Percentiles rank a stretch among this genome's conserved stretches.
These are phyloP conservation scores for Rhea americana DNA, from an alignment of 2,113 vertebrate species.

Conservation along the genomic window DNA sequence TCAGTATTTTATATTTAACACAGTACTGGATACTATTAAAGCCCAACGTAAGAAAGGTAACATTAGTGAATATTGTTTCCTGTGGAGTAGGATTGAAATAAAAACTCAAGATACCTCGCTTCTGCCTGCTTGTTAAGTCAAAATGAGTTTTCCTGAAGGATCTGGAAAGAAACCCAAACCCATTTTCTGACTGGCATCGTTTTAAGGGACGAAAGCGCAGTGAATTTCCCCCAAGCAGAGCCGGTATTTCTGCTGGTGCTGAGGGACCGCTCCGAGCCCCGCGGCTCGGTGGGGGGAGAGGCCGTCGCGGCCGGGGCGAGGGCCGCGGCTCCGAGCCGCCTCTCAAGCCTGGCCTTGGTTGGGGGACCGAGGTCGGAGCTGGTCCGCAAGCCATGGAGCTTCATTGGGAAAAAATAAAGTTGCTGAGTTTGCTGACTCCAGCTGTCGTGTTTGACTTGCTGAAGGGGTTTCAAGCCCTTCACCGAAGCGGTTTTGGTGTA, in stretches of 20 bases:
- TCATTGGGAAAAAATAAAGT: neutral
- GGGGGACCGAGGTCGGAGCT: neutral
- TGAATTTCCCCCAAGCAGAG: neutral
- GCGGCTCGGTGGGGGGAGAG: no score
- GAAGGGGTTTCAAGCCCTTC: neutral
- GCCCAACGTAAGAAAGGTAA: slow-evolving; percentile 43
- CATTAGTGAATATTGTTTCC: slow-evolving; percentile 21
- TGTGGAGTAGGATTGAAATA: slow-evolving; percentile 64
- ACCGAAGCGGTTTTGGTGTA: neutral
- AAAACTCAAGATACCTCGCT: slow-evolving; percentile 67
- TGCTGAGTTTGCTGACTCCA: neutral
- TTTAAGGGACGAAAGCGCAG: neutral
- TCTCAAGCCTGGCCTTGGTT: neutral
- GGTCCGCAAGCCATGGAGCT: neutral
- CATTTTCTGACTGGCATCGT: neutral
- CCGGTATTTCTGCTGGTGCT: neutral
- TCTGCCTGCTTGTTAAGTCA: neutral
- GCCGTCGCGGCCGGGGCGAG: neutral
- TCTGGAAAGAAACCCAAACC: slow-evolving; percentile 13
- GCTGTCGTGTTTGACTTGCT: neutral
- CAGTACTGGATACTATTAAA: slow-evolving; percentile 34
- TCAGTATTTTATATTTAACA: slow-evolving; percentile 74
- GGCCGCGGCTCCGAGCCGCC: rapidly evolving
- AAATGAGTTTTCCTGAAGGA: neutral
- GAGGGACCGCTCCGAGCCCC: neutral